phyloP scores from a whole-genome alignment of 2,888 invertebrate species.

The Leptopilina syphax region DNA sequence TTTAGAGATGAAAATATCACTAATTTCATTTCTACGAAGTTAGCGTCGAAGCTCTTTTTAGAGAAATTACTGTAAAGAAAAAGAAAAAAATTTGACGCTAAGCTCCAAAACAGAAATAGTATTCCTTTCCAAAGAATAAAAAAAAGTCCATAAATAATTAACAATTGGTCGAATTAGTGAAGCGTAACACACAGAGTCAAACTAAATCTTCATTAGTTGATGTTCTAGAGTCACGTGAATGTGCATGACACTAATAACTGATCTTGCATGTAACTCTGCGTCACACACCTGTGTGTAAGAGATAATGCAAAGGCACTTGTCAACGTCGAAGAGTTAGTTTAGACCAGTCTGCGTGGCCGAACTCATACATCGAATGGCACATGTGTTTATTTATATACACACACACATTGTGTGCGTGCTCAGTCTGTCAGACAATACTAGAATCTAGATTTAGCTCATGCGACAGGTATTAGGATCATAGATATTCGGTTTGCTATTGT shows the following conservation, averaged over 20 bases:
- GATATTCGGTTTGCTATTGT: not conserved
- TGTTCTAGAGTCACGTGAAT: slow-evolving; percentile 1
- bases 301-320: slow-evolving; percentile 30
- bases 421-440: not conserved
- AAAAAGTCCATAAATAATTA: not conserved
- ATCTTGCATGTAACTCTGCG: slow-evolving; percentile 14
- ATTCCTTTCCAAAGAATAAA: too few species aligned
- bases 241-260: slow-evolving; percentile 33
- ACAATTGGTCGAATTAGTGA: not conserved
- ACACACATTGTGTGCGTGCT: not conserved
- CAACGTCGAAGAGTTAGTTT: slow-evolving; percentile 22
- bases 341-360: not conserved
- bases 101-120: too few species aligned
- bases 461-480: not conserved
- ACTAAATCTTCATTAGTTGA: slow-evolving; percentile 30
- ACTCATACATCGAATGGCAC: not conserved
- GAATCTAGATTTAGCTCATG: slow-evolving; percentile 6
- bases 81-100: too few species aligned
- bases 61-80: too few species aligned
- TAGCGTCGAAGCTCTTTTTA: too few species aligned
- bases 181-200: slow-evolving; percentile 7
- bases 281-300: slow-evolving; percentile 23
- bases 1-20: too few species aligned
- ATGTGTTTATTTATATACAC: not conserved
- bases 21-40: too few species aligned